phyloP scores from a whole-genome alignment of 2,888 invertebrate genomes.

The Drosophila borborema region DNA sequence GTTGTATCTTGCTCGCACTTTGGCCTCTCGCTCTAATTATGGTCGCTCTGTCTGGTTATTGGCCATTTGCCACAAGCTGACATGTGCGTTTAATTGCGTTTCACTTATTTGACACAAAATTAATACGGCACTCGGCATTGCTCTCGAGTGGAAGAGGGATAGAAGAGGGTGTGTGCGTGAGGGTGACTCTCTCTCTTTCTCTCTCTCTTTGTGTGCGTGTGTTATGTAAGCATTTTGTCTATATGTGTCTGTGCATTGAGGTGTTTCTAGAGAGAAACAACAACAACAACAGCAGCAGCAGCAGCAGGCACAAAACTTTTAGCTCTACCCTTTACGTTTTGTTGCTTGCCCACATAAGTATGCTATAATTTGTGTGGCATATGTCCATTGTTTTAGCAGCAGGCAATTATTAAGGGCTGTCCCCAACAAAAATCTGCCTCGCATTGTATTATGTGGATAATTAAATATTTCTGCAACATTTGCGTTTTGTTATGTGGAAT shows the following conservation, averaged over 20 bases:
- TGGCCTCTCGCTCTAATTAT: slow-evolving; percentile 6
- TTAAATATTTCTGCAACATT: slow-evolving; percentile 79
- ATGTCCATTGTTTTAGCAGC: slow-evolving; percentile 36
- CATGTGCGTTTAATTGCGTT: slow-evolving; percentile 82
- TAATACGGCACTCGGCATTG: slow-evolving; percentile 65
- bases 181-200: not conserved
- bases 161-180: not conserved
- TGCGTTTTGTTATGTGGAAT: slow-evolving; percentile 48
- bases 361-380: slow-evolving; percentile 59
- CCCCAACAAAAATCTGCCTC: not conserved
- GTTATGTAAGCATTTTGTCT: slow-evolving; percentile 10
- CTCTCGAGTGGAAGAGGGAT: not conserved
- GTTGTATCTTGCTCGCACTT: not conserved
- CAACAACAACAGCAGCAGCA: no score
- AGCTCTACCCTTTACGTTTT: slow-evolving; percentile 1
- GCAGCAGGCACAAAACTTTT: slow-evolving; percentile 15
- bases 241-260: slow-evolving; percentile 16
- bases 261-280: slow-evolving; percentile 21
- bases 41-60: slow-evolving; percentile 59
- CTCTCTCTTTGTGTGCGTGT: not conserved
- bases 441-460: slow-evolving; percentile 40
- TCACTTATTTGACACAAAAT: slow-evolving; percentile 82
- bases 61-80: slow-evolving; percentile 73
- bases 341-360: slow-evolving; percentile 52
- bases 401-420: slow-evolving; percentile 34